Percentiles rank a stretch among this genome's conserved stretches.
These are phyloP conservation scores for Bactericera cockerelli DNA, from an alignment of 1,140 invertebrate genomes.

Conservation along the genomic window DNA sequence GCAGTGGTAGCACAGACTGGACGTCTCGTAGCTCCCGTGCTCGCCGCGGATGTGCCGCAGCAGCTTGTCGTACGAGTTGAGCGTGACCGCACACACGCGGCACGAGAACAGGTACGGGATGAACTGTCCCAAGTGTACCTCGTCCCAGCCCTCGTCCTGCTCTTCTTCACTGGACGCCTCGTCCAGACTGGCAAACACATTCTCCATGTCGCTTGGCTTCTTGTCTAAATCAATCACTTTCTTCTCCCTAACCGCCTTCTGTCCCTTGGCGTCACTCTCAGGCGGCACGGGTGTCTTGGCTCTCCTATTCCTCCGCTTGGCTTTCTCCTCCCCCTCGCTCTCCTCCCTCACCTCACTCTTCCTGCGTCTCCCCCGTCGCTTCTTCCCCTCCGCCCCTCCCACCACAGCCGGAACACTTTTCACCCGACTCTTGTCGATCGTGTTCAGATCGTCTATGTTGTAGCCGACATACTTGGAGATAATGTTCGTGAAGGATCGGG, in stretches of 20 bases:
- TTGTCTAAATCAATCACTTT: not conserved
- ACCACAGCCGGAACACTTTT: too few species aligned
- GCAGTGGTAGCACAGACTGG: not conserved
- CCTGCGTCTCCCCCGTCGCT: too few species aligned
- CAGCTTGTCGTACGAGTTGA: not conserved
- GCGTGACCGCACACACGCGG: not conserved
- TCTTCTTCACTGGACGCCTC: not conserved
- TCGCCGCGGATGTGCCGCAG: not conserved
- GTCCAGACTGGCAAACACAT: slow-evolving; percentile 3
- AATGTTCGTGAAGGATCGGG: too few species aligned
- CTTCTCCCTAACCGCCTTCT: not conserved
- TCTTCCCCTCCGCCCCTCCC: too few species aligned
- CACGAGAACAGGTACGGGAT: not conserved
- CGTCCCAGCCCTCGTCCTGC: not conserved
- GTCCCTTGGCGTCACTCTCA: not conserved
- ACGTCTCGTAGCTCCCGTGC: not conserved
- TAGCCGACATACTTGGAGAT: too few species aligned
- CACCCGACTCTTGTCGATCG: too few species aligned
- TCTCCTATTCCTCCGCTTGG: too few species aligned
- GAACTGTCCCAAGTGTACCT: not conserved
- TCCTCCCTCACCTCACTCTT: too few species aligned
- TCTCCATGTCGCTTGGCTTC: not conserved
- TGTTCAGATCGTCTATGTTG: too few species aligned
- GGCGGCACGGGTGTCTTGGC: too few species aligned
- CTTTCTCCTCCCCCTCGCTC: too few species aligned